Evolutionary conservation across 2,797 vertebrate species (phyloP).

Genomic region (Rhincodon typus): DNA sequence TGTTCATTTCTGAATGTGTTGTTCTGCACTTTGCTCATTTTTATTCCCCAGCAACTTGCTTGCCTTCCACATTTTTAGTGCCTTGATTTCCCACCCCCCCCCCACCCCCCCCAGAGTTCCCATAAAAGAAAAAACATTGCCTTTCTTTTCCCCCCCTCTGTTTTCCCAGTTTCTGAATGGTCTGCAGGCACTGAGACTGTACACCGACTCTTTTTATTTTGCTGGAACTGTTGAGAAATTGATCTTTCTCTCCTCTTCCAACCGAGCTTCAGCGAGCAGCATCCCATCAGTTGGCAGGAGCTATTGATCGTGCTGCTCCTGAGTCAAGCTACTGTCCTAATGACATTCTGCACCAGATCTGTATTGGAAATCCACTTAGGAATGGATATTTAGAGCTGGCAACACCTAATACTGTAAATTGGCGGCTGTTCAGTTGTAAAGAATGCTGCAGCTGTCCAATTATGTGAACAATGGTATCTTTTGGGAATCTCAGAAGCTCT

Average conservation of each 20-base stretch:
- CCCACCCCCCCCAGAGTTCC: too few relatives aligned
- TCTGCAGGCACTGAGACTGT: not conserved
- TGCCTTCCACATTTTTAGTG: too few relatives aligned
- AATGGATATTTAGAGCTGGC: not conserved
- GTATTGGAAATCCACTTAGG: not conserved
- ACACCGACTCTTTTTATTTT: not conserved
- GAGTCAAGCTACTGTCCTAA: not conserved
- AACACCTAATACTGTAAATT: not conserved
- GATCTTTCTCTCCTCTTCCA: not conserved
- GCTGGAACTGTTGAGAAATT: not conserved
- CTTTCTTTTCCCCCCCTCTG: not conserved
- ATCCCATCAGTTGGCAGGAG: not conserved
- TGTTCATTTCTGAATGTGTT: too few relatives aligned
- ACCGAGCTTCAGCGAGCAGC: too few relatives aligned
- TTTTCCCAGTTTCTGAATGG: not conserved
- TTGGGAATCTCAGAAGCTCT: not conserved
- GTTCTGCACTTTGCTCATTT: too few relatives aligned
- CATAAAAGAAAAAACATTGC: not conserved
- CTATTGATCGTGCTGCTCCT: not conserved
- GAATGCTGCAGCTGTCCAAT: not conserved
- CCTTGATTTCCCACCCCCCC: too few relatives aligned
- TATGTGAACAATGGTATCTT: not conserved
- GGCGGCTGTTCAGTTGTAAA: not conserved
- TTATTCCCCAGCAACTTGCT: not conserved
- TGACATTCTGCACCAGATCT: not conserved